Evolutionary conservation across 1,140 invertebrate species (phyloP).

Genomic region (Drosophila azteca): DNA sequence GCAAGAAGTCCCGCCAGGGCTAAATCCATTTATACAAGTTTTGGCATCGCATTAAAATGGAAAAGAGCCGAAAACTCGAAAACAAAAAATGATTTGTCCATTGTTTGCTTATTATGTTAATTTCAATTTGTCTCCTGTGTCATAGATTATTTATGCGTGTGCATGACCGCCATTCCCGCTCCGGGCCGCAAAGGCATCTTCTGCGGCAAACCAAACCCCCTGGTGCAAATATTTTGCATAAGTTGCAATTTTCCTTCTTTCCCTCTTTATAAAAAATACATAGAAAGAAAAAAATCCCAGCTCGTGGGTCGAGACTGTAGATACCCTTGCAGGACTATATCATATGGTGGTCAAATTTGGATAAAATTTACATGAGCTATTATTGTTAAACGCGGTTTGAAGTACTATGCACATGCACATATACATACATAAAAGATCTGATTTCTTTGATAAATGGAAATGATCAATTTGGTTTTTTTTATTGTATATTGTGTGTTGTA

Average conservation of each 20-base stretch:
- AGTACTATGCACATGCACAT: too few relatives aligned
- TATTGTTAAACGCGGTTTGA: too few relatives aligned
- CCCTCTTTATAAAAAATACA: constrained; percentile 17
- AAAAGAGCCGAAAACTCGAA: constrained; percentile 1
- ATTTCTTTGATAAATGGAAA: too few relatives aligned
- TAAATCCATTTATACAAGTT: constrained; percentile 53
- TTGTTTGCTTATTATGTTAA: constrained; percentile 55
- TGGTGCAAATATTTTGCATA: constrained; percentile 65
- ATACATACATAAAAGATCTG: too few relatives aligned
- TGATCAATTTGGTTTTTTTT: too few relatives aligned
- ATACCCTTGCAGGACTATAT: too few relatives aligned
- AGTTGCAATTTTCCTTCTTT: constrained; percentile 32
- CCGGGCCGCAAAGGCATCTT: constrained; percentile 18
- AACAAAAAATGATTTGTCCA: constrained; percentile 49
- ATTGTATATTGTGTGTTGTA: too few relatives aligned
- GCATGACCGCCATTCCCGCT: not conserved
- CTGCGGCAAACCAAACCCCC: constrained; percentile 26
- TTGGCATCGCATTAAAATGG: constrained; percentile 8
- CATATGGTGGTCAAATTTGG: too few relatives aligned
- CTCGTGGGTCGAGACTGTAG: too few relatives aligned
- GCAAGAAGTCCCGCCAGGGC: constrained; percentile 85
- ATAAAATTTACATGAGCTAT: too few relatives aligned
- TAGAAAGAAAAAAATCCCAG: constrained; percentile 2
- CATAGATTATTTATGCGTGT: constrained; percentile 38
- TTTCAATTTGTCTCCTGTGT: constrained; percentile 49